Evolutionary conservation across 2,888 invertebrate genomes (phyloP), one percentile per base, ranked within the genome.

Genomic region (Xylota segnis): DNA sequence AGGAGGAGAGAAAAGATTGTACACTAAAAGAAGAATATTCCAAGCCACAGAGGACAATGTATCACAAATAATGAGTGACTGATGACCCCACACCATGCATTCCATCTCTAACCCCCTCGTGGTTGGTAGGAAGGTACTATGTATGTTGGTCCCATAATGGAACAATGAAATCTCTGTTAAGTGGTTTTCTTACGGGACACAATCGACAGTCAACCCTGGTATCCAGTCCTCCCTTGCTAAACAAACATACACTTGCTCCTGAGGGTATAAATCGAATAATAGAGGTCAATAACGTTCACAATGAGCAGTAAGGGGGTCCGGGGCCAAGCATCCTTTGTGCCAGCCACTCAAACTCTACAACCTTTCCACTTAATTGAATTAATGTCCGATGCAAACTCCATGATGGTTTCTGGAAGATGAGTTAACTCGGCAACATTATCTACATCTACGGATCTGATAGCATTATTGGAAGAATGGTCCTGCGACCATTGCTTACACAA

Each of bases 1-100:
- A n/a, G n/a, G n/a, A n/a, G n/a, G 45, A 59, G 43, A 78, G 45
- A 58, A 77, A 74, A 86, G 77, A 61, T 23, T 70, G 52, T 77
- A 50, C 5, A 50, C 6, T 47, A 29, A 87, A 59, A 87, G 88
- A 88, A 2, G 6, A 40, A 59, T 71, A 59, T 29, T 68, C 40
- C 7, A 5, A 16, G 16, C 12, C 14, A 29, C 12, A 52, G 4
- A 18, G 61, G 34, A 59, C 34, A 32, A 40, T 50, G 27, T 37
- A 59, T 37, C 10, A 29, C 72, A 72, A 52, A 52, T 72, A 59
- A 72, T 43, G 40, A 32, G 18, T 34, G 43, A 37, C 68, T 61
- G 12, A 77, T 77, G 70, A 61, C 18, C 54, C 66, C 34, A 61
- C 34, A 27, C 54, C 27, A 61, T 61, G 37, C 18, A 47, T 34